These are phyloP conservation scores for Emydocephalus ijimae DNA, from an alignment of 2,113 vertebrate genomes.

Conservation along the genomic window DNA sequence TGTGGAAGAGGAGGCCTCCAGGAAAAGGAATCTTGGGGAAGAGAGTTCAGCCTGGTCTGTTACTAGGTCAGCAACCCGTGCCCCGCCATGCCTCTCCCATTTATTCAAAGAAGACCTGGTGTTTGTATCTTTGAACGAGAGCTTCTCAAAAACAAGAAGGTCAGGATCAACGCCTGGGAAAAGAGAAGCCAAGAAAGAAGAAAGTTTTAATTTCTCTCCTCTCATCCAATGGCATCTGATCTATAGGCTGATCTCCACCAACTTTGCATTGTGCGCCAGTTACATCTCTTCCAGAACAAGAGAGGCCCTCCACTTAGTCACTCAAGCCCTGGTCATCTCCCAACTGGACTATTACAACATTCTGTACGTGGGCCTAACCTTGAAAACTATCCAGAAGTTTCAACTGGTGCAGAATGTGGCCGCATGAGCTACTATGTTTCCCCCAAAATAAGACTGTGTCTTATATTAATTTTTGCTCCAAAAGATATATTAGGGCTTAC, in stretches of 20 bases:
- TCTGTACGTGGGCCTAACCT: not conserved
- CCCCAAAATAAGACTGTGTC: no score
- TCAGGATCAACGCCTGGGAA: slow-evolving; percentile 87
- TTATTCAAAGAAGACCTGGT: slow-evolving; percentile 65
- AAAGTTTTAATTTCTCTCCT: not conserved
- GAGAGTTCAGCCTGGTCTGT: slow-evolving; percentile 68
- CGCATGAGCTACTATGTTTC: not conserved
- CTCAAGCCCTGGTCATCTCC: not conserved
- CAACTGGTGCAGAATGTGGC: not conserved
- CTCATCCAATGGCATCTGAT: not conserved
- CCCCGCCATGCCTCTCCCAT: slow-evolving; percentile 65
- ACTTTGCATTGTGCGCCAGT: not conserved
- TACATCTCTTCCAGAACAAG: not conserved
- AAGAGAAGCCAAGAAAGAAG: not conserved
- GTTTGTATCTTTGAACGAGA: slow-evolving; percentile 63
- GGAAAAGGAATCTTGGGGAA: slow-evolving; percentile 17
- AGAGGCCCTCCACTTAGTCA: not conserved
- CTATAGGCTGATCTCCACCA: not conserved
- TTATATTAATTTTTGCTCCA: no score
- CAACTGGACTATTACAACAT: not conserved
- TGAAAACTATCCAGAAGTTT: not conserved
- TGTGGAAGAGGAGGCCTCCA: slow-evolving; percentile 47
- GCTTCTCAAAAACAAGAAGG: slow-evolving; percentile 86
- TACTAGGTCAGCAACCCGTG: slow-evolving; percentile 67
- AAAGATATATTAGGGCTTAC: no score